A percentile compares a stretch with the other conserved stretches of the same genome.
Conservation (phyloP, 2,888 invertebrate species). For the Torymus tubicola region DNA sequence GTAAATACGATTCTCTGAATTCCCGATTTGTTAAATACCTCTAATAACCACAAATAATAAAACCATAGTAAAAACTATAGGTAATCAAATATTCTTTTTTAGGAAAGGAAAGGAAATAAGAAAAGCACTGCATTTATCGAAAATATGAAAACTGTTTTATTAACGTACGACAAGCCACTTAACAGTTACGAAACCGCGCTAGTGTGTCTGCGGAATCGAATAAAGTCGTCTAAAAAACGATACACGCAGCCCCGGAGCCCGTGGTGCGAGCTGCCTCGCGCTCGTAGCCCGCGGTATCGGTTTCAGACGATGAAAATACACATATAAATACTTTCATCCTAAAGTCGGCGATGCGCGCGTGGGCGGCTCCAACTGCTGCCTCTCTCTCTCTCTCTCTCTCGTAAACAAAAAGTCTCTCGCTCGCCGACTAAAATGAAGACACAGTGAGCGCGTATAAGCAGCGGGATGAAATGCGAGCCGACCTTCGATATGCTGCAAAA, state of each 20-base stretch:
- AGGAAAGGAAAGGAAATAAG: no score
- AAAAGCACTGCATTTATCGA: no score
- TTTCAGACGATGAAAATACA: constrained; percentile 47
- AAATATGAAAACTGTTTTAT: no score
- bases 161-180: no score
- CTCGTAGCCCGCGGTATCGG: constrained; percentile 37
- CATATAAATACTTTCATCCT: constrained; percentile 52
- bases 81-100: no score
- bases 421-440: neutral
- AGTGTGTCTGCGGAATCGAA: no score
- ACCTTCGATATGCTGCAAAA: constrained; percentile 21
- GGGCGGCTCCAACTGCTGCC: no score
- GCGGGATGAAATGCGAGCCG: constrained; percentile 37
- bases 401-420: constrained; percentile 34
- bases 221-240: constrained; percentile 12
- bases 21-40: no score
- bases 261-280: neutral
- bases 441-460: neutral
- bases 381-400: no score
- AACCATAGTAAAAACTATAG: no score
- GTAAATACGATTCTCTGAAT: neutral
- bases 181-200: no score
- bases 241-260: neutral
- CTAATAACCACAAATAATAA: no score
- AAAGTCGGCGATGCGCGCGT: constrained; percentile 1